phyloP scores from a whole-genome alignment of 2,888 invertebrate species.

The Erynnis tages region DNA sequence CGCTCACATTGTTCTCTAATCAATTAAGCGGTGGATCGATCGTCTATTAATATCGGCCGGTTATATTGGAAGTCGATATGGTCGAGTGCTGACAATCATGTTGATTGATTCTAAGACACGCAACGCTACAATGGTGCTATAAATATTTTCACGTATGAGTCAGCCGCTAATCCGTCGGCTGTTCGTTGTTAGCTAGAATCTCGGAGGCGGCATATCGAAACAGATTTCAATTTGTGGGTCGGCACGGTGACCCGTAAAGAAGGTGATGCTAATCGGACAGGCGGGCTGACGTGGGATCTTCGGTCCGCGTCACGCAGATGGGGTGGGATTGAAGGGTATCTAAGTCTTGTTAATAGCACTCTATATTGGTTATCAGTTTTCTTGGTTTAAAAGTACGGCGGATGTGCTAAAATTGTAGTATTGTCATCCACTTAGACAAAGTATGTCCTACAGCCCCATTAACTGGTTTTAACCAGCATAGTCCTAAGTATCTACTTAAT shows the following conservation, averaged over 20 bases:
- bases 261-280: slow-evolving; percentile 79
- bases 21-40: slow-evolving; percentile 52
- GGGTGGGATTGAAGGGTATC: slow-evolving; percentile 14
- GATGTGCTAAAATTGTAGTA: too few relatives aligned
- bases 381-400: too few relatives aligned
- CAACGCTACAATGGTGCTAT: slow-evolving; percentile 40
- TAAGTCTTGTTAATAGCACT: slow-evolving; percentile 10
- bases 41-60: slow-evolving; percentile 51
- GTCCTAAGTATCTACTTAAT: too few relatives aligned
- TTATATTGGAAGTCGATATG: slow-evolving; percentile 64
- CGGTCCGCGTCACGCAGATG: slow-evolving; percentile 34
- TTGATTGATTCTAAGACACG: slow-evolving; percentile 69
- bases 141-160: slow-evolving; percentile 51
- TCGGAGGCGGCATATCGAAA: slow-evolving; percentile 74
- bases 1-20: slow-evolving; percentile 59
- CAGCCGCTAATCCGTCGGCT: slow-evolving; percentile 64
- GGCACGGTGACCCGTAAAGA: slow-evolving; percentile 66
- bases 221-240: slow-evolving; percentile 72
- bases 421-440: too few relatives aligned
- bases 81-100: slow-evolving; percentile 64
- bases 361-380: slow-evolving; percentile 6
- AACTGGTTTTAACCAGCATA: too few relatives aligned
- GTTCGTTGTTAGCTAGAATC: slow-evolving; percentile 63
- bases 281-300: slow-evolving; percentile 61
- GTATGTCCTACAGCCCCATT: too few relatives aligned